phyloP scores from a whole-genome alignment of 2,797 vertebrate genomes.

The Enteromius unitaeniatus region DNA sequence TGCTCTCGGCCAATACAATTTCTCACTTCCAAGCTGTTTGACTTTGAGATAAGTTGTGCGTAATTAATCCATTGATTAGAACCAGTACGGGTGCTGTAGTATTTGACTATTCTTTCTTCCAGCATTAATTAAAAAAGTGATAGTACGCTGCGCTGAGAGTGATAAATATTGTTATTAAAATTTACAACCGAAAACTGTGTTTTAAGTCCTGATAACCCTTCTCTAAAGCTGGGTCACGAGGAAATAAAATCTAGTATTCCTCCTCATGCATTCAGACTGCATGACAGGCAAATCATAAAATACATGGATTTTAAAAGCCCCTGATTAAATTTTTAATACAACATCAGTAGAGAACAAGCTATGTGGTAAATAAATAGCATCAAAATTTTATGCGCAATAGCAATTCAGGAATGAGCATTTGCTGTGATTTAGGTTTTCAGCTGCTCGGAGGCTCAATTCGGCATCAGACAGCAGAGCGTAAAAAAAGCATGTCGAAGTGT shows the following conservation, averaged over 20 bases:
- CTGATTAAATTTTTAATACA: conserved; percentile 51
- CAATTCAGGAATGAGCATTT: conserved; percentile 26
- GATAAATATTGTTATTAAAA: conserved; percentile 36
- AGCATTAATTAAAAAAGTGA: conserved; percentile 42
- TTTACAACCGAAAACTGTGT: conserved; percentile 37
- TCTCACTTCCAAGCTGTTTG: conserved; percentile 26
- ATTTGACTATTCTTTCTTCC: conserved; percentile 40
- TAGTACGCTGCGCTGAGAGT: background rate
- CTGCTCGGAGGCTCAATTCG: background rate
- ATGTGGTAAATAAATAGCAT: conserved; percentile 48
- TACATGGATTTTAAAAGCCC: conserved; percentile 43
- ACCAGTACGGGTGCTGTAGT: conserved; percentile 1
- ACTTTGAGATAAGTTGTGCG: conserved; percentile 35
- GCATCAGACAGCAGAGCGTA: conserved; percentile 13
- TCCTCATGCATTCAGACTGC: background rate
- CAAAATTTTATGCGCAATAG: conserved; percentile 22
- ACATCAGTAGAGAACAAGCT: conserved; percentile 41
- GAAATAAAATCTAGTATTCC: conserved; percentile 14
- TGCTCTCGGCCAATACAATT: conserved; percentile 9
- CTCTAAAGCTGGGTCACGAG: conserved; percentile 13
- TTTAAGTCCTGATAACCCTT: conserved; percentile 37
- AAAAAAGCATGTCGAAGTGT: conserved; percentile 23
- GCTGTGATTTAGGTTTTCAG: conserved; percentile 30
- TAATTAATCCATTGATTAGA: conserved; percentile 44
- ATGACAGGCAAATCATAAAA: conserved; percentile 29